Percentiles rank a stretch among this genome's conserved stretches.
Evolutionary conservation across 2,888 invertebrate species (phyloP).

Genomic region (Andrena praecox): DNA sequence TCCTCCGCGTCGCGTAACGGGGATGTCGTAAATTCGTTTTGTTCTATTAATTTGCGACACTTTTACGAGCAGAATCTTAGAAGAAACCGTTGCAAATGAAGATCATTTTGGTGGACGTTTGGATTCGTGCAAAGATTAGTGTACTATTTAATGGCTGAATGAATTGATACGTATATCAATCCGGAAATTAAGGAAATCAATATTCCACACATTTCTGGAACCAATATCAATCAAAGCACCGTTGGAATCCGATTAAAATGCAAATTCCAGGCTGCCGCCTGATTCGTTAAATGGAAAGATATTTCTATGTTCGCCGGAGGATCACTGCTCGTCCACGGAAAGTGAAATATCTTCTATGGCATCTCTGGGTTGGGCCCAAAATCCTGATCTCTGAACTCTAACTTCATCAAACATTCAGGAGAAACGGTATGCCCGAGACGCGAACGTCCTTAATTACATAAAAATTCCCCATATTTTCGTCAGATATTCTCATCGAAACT

Average conservation of each 20-base stretch:
- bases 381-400: background rate
- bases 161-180: background rate
- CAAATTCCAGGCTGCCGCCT: background rate
- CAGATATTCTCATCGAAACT: no score
- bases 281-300: conserved; percentile 3
- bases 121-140: background rate
- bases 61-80: background rate
- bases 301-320: background rate
- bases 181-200: background rate
- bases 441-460: background rate
- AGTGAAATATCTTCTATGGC: background rate
- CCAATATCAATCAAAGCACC: background rate
- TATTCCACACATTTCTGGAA: background rate
- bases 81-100: background rate
- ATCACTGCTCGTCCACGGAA: background rate
- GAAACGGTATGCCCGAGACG: no score
- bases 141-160: background rate
- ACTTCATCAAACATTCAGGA: background rate
- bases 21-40: background rate
- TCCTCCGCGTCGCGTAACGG: conserved; percentile 10
- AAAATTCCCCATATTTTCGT: background rate
- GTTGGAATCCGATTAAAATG: conserved; percentile 11
- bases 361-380: background rate
- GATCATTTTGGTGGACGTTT: background rate
- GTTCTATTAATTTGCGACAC: background rate